Evolutionary conservation across 2,797 vertebrate species (phyloP).

Genomic region (Myotis myotis): DNA sequence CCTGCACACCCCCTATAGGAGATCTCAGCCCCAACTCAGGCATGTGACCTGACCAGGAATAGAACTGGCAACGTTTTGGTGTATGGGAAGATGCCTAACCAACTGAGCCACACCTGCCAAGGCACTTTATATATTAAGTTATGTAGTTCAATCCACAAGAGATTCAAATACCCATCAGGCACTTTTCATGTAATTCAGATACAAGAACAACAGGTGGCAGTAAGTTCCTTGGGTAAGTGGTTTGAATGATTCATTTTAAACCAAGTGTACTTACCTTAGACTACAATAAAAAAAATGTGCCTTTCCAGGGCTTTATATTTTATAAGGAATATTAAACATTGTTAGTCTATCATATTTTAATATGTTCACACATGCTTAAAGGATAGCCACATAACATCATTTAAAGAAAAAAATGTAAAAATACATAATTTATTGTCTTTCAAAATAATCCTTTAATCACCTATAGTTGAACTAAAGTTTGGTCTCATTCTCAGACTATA

Average conservation of each 20-base stretch:
- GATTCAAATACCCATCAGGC: background rate
- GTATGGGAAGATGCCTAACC: too few species aligned
- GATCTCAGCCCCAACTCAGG: background rate
- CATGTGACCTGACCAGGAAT: too few species aligned
- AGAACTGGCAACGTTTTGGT: too few species aligned
- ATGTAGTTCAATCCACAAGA: background rate
- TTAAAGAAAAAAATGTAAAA: background rate
- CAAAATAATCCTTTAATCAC: slow-evolving; percentile 38
- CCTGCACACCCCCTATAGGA: background rate
- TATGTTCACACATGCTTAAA: slow-evolving; percentile 37
- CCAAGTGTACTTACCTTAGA: background rate
- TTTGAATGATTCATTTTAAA: slow-evolving; percentile 34
- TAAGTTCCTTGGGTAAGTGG: background rate
- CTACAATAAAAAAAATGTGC: background rate
- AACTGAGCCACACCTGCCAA: background rate
- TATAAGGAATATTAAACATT: slow-evolving; percentile 12
- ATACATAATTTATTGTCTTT: background rate
- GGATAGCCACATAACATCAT: background rate
- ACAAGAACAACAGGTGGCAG: slow-evolving; percentile 46
- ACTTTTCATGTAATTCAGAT: slow-evolving; percentile 62
- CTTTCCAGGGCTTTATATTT: slow-evolving; percentile 28
- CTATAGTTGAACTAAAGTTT: slow-evolving; percentile 47
- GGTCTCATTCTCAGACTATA: background rate
- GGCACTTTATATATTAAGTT: background rate
- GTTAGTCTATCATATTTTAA: slow-evolving; percentile 24